Percentiles rank a stretch among this genome's conserved stretches.
Evolutionary conservation across 2,797 vertebrate species (phyloP).

Genomic region (Tamandua tetradactyla): DNA sequence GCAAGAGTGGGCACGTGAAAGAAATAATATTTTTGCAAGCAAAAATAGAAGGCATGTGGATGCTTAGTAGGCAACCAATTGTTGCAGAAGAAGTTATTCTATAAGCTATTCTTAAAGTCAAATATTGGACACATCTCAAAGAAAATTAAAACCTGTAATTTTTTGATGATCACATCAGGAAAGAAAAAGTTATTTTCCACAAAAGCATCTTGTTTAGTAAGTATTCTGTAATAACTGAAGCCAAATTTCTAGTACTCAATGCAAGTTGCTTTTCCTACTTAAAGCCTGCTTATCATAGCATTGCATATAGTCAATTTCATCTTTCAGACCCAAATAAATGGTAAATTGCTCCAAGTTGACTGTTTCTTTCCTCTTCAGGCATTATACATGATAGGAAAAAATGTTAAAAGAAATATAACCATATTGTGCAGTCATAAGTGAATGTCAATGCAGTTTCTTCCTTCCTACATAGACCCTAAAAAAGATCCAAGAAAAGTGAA

Average conservation of each 20-base stretch:
- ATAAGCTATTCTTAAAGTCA: not conserved
- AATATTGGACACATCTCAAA: not conserved
- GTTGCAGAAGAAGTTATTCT: not conserved
- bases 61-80: not conserved
- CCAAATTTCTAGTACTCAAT: not conserved
- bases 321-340: constrained; percentile 17
- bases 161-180: not conserved
- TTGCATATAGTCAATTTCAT: not conserved
- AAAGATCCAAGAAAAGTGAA: constrained; percentile 12
- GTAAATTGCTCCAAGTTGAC: not conserved
- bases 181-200: constrained; percentile 26
- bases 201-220: not conserved
- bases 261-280: constrained; percentile 32
- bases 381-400: constrained; percentile 3
- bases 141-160: not conserved
- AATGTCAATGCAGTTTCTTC: constrained; percentile 2
- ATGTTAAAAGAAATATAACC: not conserved
- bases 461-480: not conserved
- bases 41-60: not conserved
- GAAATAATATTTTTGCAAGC: not conserved
- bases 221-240: constrained; percentile 8
- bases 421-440: not conserved
- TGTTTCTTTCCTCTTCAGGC: not conserved
- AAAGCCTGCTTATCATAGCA: constrained; percentile 9
- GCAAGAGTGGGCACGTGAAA: not conserved